Percentiles rank a stretch among this genome's conserved stretches.
Conservation (phyloP, 2,888 invertebrate genomes). For the Hypsopygia costalis region DNA sequence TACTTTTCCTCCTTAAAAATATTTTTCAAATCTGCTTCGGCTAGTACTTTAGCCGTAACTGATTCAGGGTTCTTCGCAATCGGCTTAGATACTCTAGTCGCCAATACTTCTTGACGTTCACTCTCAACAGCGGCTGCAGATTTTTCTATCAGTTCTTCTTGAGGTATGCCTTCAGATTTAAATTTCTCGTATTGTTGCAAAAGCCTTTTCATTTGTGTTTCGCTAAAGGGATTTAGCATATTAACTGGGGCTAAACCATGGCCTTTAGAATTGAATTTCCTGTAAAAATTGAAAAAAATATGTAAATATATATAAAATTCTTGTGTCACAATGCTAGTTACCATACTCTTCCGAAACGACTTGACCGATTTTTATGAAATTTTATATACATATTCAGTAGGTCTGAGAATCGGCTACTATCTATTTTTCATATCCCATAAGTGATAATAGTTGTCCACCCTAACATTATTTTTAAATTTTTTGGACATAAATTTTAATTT, state of each 20-base stretch:
- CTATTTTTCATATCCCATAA: too few species aligned
- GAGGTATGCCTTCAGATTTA: conserved; percentile 72
- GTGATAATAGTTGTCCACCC: too few species aligned
- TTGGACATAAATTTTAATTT: too few species aligned
- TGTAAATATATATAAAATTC: too few species aligned
- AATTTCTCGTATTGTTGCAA: conserved; percentile 82
- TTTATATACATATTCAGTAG: too few species aligned
- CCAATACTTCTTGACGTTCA: conserved; percentile 37
- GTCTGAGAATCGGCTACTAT: too few species aligned
- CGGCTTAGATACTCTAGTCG: conserved; percentile 26
- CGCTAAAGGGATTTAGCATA: conserved; percentile 71
- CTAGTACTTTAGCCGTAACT: conserved; percentile 48
- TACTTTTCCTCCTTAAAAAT: conserved; percentile 43
- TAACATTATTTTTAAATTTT: too few species aligned
- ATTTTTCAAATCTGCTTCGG: conserved; percentile 48
- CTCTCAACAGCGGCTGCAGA: conserved; percentile 39
- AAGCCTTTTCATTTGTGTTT: conserved; percentile 81
- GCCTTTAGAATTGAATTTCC: conserved; percentile 83
- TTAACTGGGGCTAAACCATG: conserved; percentile 78
- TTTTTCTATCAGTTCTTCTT: conserved; percentile 72
- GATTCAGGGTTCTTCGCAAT: conserved; percentile 41
- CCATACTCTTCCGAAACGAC: too few species aligned
- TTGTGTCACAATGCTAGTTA: too few species aligned
- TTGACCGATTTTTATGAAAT: too few species aligned
- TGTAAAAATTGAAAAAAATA: conserved; percentile 46